phyloP scores from a whole-genome alignment of 2,888 invertebrate genomes.

The Abrostola tripartita region DNA sequence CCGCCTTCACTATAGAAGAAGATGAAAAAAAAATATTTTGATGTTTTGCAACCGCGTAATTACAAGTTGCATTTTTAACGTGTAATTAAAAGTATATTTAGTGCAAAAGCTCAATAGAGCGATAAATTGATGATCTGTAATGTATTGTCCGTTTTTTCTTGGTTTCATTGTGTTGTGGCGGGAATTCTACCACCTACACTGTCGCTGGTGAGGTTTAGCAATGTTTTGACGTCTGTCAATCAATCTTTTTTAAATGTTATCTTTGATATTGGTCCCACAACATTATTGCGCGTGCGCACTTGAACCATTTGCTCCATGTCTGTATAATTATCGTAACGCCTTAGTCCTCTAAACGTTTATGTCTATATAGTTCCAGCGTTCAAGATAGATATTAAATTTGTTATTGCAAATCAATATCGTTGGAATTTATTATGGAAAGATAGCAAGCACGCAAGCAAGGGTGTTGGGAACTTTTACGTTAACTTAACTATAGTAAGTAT shows the following conservation, averaged over 20 bases:
- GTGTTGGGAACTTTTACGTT: no score
- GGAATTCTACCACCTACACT: conserved; percentile 30
- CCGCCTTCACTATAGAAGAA: conserved; percentile 66
- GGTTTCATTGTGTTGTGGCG: conserved; percentile 40
- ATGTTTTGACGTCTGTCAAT: conserved; percentile 51
- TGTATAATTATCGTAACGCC: no score
- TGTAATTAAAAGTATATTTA: conserved; percentile 83
- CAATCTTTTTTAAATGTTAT: conserved; percentile 38
- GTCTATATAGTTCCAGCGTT: no score
- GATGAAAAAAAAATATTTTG: conserved; percentile 77
- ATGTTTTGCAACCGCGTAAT: conserved; percentile 83
- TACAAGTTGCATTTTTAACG: conserved; percentile 65
- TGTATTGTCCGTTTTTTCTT: conserved; percentile 60
- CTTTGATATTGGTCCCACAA: not conserved
- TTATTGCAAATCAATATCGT: no score
- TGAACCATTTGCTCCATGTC: not conserved
- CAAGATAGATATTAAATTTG: no score
- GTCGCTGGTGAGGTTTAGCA: conserved; percentile 16
- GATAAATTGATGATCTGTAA: conserved; percentile 72
- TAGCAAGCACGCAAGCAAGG: no score
- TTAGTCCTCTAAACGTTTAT: no score
- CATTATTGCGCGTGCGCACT: not conserved
- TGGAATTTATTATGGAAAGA: no score
- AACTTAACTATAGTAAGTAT: no score
- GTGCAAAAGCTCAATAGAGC: conserved; percentile 73